Conservation (phyloP, 2,888 invertebrate genomes). For the Metallyticus violacea region DNA sequence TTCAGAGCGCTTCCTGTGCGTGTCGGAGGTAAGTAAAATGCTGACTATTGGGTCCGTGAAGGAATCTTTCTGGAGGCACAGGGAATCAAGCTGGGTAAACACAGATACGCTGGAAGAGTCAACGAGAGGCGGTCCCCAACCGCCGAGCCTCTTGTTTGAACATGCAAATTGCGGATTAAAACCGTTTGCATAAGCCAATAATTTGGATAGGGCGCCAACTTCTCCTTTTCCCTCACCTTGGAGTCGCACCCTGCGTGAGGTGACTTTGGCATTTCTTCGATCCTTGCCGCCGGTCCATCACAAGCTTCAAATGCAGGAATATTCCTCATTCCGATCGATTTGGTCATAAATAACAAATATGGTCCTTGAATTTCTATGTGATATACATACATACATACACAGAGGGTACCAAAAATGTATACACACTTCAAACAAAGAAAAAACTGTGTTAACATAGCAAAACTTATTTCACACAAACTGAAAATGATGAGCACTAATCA, state of each 20-base stretch:
- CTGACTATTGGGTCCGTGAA: not conserved
- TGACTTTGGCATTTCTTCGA: not conserved
- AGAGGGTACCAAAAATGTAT: no score
- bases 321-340: not conserved
- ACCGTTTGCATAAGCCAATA: conserved; percentile 37
- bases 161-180: conserved; percentile 37
- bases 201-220: conserved; percentile 22
- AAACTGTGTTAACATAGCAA: no score
- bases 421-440: no score
- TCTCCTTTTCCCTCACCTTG: conserved; percentile 10
- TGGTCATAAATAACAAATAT: no score
- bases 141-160: conserved; percentile 31
- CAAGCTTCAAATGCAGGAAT: not conserved
- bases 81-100: conserved; percentile 33
- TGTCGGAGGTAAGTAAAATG: not conserved
- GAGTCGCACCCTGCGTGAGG: not conserved
- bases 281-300: no score
- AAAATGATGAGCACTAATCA: no score
- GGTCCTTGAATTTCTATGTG: no score
- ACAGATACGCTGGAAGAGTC: conserved; percentile 28
- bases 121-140: conserved; percentile 3
- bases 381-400: no score
- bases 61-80: not conserved
- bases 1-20: not conserved
- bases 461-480: no score